Evolutionary conservation across 2,797 vertebrate species (phyloP).

Genomic region (Hoplostethus mediterraneus): DNA sequence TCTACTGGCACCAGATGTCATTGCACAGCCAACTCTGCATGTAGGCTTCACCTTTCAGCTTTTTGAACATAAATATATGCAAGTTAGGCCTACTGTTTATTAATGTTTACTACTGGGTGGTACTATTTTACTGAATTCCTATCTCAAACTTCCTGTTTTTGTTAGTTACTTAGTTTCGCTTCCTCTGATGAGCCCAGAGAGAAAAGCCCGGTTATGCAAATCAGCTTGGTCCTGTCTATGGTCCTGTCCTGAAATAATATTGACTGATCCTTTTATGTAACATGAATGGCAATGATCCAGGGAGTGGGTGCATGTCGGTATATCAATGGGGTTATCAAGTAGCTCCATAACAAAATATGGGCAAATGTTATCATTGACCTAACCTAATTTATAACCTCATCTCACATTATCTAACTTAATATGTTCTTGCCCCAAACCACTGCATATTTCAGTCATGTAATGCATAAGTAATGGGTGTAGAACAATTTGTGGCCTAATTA

Average conservation of each 20-base stretch:
- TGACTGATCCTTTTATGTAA: not conserved
- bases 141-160: too few species aligned
- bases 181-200: too few species aligned
- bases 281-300: too few species aligned
- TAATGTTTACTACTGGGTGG: too few species aligned
- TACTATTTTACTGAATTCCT: too few species aligned
- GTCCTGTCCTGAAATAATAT: not conserved
- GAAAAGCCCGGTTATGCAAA: too few species aligned
- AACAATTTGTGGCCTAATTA: too few species aligned
- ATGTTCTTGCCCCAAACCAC: not conserved
- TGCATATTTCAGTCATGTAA: not conserved
- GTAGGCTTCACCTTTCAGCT: slow-evolving; percentile 16
- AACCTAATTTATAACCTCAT: not conserved
- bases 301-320: too few species aligned
- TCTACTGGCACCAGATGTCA: slow-evolving; percentile 59
- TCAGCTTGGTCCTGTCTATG: not conserved
- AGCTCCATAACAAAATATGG: not conserved
- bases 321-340: too few species aligned
- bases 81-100: not conserved
- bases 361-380: not conserved
- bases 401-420: not conserved
- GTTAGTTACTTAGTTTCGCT: too few species aligned
- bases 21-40: slow-evolving; percentile 21
- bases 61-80: too few species aligned
- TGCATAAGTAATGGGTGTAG: too few species aligned